These are phyloP conservation scores for Pseudochaenichthys georgianus DNA, from an alignment of 2,797 vertebrate species.

Conservation along the genomic window DNA sequence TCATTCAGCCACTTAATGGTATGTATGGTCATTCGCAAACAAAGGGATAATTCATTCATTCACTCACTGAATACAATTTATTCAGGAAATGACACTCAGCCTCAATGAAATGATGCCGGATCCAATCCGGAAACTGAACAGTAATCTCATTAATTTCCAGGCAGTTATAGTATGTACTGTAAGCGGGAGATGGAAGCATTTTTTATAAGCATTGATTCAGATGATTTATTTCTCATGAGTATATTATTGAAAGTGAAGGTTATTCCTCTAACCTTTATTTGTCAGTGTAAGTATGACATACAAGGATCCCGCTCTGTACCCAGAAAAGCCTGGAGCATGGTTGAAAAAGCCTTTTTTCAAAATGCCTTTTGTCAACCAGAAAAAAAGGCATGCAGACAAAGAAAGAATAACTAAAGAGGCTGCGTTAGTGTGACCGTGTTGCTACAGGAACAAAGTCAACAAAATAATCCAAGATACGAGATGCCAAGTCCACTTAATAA, in stretches of 20 bases:
- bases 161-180: neutral
- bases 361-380: constrained; percentile 4
- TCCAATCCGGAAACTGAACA: constrained; percentile 22
- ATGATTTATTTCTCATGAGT: neutral
- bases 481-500: neutral
- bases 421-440: neutral
- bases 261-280: constrained; percentile 18
- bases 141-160: constrained; percentile 24
- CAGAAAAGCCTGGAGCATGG: neutral
- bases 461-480: constrained; percentile 1
- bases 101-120: constrained; percentile 29
- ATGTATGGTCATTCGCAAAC: constrained; percentile 16
- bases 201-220: constrained; percentile 14
- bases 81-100: constrained; percentile 29
- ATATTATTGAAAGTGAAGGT: constrained; percentile 8
- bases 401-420: constrained; percentile 11
- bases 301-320: constrained; percentile 2
- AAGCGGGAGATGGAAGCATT: constrained; percentile 12
- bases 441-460: constrained; percentile 11
- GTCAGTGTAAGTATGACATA: neutral
- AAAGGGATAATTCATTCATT: constrained; percentile 43
- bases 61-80: constrained; percentile 39
- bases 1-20: constrained; percentile 31
- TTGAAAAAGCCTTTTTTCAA: neutral
- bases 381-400: constrained; percentile 17